Percentiles rank a stretch among this genome's conserved stretches.
These are phyloP conservation scores for Salarias fasciatus DNA, from an alignment of 2,797 vertebrate species.

Conservation along the genomic window DNA sequence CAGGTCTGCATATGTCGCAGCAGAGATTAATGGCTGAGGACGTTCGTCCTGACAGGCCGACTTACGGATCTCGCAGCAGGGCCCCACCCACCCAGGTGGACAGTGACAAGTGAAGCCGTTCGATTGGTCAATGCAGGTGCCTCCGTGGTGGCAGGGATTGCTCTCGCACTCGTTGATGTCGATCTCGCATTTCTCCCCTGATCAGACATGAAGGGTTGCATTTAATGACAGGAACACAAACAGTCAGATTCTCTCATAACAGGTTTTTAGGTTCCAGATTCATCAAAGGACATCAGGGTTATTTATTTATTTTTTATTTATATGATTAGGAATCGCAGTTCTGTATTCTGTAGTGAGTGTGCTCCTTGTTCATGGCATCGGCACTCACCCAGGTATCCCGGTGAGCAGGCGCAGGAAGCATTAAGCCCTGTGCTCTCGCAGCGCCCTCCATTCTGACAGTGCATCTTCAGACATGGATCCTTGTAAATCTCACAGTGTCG, in stretches of 20 bases:
- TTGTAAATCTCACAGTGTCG: slow-evolving; percentile 94
- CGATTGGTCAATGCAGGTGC: slow-evolving; percentile 94
- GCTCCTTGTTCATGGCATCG: not conserved
- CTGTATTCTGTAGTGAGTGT: not conserved
- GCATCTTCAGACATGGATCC: slow-evolving; percentile 92
- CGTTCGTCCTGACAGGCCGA: slow-evolving; percentile 52
- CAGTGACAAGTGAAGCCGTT: slow-evolving; percentile 95
- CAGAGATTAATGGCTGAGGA: slow-evolving; percentile 22
- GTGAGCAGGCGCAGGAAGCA: slow-evolving; percentile 87
- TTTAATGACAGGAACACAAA: slow-evolving; percentile 9
- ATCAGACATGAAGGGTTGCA: slow-evolving; percentile 19
- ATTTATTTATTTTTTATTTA: too few species aligned
- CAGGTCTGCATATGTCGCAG: not conserved
- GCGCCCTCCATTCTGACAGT: slow-evolving; percentile 92
- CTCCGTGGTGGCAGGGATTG: slow-evolving; percentile 93
- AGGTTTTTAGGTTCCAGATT: not conserved
- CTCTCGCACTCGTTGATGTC: slow-evolving; percentile 95
- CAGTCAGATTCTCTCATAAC: not conserved
- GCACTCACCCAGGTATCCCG: slow-evolving; percentile 90
- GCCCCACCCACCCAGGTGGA: slow-evolving; percentile 94
- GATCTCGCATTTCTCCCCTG: slow-evolving; percentile 92
- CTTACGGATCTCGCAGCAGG: slow-evolving; percentile 98
- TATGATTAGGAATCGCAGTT: too few species aligned
- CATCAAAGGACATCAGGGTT: too few species aligned
- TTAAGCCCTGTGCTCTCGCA: slow-evolving; percentile 91